Percentiles rank a stretch among this genome's conserved stretches.
Conservation (phyloP, 1,140 invertebrate genomes). For the Coptotermes formosanus region DNA sequence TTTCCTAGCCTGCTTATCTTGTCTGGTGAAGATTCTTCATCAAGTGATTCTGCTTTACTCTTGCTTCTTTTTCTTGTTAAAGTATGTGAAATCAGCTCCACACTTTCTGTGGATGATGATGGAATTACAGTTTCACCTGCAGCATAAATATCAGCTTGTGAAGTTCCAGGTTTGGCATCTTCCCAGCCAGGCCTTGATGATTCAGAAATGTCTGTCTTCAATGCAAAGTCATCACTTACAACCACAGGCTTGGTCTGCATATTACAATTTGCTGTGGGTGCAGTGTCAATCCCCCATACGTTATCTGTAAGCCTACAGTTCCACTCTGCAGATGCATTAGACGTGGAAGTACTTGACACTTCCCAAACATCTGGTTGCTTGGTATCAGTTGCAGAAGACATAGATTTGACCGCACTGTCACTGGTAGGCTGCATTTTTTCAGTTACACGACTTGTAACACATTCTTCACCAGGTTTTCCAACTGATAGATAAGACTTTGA, state of each 20-base stretch:
- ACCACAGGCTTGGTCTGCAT: neutral
- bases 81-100: neutral
- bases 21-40: neutral
- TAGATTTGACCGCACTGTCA: neutral
- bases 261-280: neutral
- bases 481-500: neutral
- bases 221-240: neutral
- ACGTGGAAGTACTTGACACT: neutral
- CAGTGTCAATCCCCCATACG: neutral
- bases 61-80: neutral
- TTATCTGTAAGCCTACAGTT: neutral
- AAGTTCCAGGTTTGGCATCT: too few species aligned
- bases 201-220: neutral
- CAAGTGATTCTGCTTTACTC: neutral
- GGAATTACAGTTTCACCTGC: neutral
- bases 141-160: neutral
- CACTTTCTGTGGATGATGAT: neutral
- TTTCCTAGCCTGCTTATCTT: neutral
- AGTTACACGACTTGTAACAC: neutral
- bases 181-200: too few species aligned
- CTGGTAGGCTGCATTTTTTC: neutral
- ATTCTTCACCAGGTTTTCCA: neutral
- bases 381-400: neutral
- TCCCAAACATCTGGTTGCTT: neutral
- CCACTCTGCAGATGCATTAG: neutral